Conservation (phyloP, 92 coral and sea anemone species). For the Metridium senile region DNA sequence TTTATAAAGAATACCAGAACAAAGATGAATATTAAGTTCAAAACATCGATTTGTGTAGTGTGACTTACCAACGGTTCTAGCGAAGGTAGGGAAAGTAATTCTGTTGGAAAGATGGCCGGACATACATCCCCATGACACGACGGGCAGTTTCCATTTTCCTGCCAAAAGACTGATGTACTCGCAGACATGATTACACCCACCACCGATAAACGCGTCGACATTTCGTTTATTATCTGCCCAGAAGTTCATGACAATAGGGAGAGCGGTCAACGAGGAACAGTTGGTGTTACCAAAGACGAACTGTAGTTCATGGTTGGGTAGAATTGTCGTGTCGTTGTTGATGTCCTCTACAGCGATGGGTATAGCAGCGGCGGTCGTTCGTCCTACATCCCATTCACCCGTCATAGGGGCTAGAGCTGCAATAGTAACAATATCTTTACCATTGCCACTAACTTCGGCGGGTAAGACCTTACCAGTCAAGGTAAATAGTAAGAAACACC, state of each 20-base stretch:
- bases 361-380: slow-evolving; percentile 88
- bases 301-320: slow-evolving; percentile 72
- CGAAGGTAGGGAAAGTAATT: slow-evolving; percentile 82
- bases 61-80: slow-evolving; percentile 73
- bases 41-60: too few species aligned
- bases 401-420: slow-evolving; percentile 86
- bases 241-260: slow-evolving; percentile 78
- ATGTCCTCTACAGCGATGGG: slow-evolving; percentile 88
- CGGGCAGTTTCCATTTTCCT: slow-evolving; percentile 86
- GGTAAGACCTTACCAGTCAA: neutral
- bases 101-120: slow-evolving; percentile 82
- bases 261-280: slow-evolving; percentile 75
- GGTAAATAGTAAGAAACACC: neutral
- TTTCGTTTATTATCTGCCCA: slow-evolving; percentile 78
- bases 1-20: too few species aligned
- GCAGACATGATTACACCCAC: slow-evolving; percentile 83
- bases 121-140: slow-evolving; percentile 90
- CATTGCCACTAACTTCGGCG: neutral
- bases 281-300: slow-evolving; percentile 84
- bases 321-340: slow-evolving; percentile 64
- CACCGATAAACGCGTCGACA: slow-evolving; percentile 84
- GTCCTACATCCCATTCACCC: slow-evolving; percentile 87
- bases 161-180: slow-evolving; percentile 85
- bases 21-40: too few species aligned
- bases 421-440: slow-evolving; percentile 62